Conservation (phyloP, 2,113 vertebrate species). For the Tauraco erythrolophus region DNA sequence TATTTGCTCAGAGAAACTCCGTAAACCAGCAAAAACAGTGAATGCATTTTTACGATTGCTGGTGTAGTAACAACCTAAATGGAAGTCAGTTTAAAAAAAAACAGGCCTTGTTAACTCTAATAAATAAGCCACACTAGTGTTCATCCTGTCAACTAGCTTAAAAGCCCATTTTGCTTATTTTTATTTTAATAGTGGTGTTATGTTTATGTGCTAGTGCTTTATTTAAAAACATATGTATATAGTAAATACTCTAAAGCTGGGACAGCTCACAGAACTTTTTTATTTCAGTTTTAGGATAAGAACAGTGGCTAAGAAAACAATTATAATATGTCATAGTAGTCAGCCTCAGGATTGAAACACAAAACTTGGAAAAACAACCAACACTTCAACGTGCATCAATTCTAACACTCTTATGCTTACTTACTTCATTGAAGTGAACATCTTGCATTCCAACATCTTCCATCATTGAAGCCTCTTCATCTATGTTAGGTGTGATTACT, state of each 20-base stretch:
- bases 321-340: neutral
- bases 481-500: slow-evolving; percentile 96
- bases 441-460: slow-evolving; percentile 99
- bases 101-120: neutral
- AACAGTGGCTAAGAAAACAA: neutral
- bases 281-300: neutral
- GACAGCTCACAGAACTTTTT: neutral
- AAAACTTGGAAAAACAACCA: neutral
- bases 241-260: neutral
- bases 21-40: neutral
- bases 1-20: neutral
- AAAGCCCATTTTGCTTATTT: neutral
- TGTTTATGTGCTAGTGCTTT: neutral
- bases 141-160: neutral
- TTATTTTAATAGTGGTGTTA: neutral
- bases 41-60: neutral
- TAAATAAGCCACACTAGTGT: neutral
- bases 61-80: neutral
- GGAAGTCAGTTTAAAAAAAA: neutral
- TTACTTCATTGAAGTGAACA: slow-evolving; percentile 96
- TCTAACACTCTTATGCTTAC: neutral
- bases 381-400: neutral
- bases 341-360: neutral
- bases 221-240: neutral
- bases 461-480: slow-evolving; percentile 99